Base-by-base conservation (phyloP, 2,888 invertebrate species). In the Diarsia rubi region DNA sequence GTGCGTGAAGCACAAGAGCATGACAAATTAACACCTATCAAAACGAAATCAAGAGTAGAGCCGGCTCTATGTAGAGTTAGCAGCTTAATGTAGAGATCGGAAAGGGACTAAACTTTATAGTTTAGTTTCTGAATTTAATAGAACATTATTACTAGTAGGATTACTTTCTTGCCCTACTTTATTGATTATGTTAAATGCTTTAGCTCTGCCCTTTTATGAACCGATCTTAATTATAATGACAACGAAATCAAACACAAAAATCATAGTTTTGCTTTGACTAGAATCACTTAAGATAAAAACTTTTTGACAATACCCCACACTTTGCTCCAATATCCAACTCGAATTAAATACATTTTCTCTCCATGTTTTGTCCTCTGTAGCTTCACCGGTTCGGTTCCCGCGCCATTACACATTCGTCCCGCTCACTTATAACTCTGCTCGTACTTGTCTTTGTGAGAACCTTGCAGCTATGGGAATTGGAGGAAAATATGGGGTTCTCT, bases 11-110 rank as follows among this genome's bases (percentile, higher is more conserved):
- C 85, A 79, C 79, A 83, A 90, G 91, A 90, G 92, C 93, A 91
- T 92, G 89, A 87, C 93, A 93, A 95, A 95, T 94, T 93, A 93
- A 90, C 90, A 84, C 84, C 94, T 91, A 95, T 95, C 95, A 95
- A 94, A 95, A 94, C 88, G 91, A 95, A 95, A 95, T 95, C 95
- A 95, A 91, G 91, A 88, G 87, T 82, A 82, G 79, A 78, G 84
- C 69, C 88, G 85, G 77, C 88, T 81, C 81, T 84, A 79, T 77
- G 89, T 86, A 90, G 84, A 73, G 89, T 57, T 79, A 78, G 88
- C 88, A 86, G 76, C 71, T 71, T 62, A 79, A 83, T 83, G 24
- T 86, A 80, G 86, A 85, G 69, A 76, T 67, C 27, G 49, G 3
- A 5, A 31, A 24, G 21, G 37, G 27, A 44, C 57, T 59, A 59